Evolutionary conservation across 2,888 invertebrate genomes (phyloP), one percentile per base, ranked within the genome.

Genomic region (Sphecodes monilicornis): DNA sequence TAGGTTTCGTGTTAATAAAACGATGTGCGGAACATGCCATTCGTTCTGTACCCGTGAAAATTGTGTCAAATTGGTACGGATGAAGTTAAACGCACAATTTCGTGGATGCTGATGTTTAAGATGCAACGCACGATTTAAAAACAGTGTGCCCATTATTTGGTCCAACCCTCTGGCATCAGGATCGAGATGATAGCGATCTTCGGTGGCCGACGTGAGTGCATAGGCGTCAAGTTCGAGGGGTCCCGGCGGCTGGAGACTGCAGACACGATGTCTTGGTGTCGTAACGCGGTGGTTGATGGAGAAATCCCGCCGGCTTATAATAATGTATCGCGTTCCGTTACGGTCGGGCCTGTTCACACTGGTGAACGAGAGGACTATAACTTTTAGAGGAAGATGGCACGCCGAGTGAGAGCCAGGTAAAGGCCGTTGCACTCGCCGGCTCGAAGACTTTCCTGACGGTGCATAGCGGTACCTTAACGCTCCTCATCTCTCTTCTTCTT

Each of bases 401-500:
- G 81, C 76, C 84, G 88, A 89, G 90, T 79, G 88, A 91, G 91
- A 88, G 89, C 85, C 90, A 91, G 89, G 92, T 91, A 92, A 92
- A 93, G 93, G 93, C 92, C 93, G 92, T 93, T 93, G 93, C 92
- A 93, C 93, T 92, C 93, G 80, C 88, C 89, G 86, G 89, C 92
- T 91, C 64, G 64, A 71, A 86, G 87, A 90, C 74, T 77, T 89
- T 90, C 90, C 86, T 87, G 90, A 88, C 84, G 90, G 89, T 85
- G 89, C 88, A 88, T 92, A 92, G 92, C 93, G 93, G 93, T 92
- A 92, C 91, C 89, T 89, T 81, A 83, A 85, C 90, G 81, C n/a
- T 43, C 32, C 71, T n/a, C 18, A 76, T 74, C 70, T 57, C 32
- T 13, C 22, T 41, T 41, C 75, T 68, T 29, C 39, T 60, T 39